These are phyloP conservation scores for Ptyas mucosa DNA, from an alignment of 2,113 vertebrate species.

Conservation along the genomic window DNA sequence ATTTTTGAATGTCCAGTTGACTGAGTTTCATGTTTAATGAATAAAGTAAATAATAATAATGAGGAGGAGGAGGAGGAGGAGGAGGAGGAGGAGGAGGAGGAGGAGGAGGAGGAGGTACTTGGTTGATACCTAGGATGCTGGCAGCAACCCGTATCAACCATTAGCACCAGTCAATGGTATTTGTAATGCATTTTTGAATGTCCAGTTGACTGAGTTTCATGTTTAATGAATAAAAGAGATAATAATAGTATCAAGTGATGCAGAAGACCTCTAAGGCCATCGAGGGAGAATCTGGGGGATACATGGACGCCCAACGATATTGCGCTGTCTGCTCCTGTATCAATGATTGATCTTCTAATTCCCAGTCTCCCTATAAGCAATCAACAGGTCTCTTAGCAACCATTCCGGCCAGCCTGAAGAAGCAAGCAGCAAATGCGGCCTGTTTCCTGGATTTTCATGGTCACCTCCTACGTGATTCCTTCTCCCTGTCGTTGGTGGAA, in stretches of 20 bases:
- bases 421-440: neutral
- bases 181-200: no score
- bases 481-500: neutral
- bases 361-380: neutral
- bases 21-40: no score
- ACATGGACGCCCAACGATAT: neutral
- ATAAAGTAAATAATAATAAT: no score
- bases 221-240: no score
- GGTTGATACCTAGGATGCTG: no score
- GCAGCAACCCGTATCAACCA: no score
- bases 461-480: neutral
- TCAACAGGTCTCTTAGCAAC: neutral
- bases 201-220: no score
- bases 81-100: no score
- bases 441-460: neutral
- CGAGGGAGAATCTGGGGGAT: neutral
- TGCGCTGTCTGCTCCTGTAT: neutral
- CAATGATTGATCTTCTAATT: neutral
- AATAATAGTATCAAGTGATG: neutral
- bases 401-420: neutral
- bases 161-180: no score
- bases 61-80: no score
- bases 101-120: no score
- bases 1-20: no score
- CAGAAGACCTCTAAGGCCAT: neutral